Evolutionary conservation across 2,888 invertebrate genomes (phyloP), one percentile per base, ranked within the genome.

Genomic region (Patella pellucida): DNA sequence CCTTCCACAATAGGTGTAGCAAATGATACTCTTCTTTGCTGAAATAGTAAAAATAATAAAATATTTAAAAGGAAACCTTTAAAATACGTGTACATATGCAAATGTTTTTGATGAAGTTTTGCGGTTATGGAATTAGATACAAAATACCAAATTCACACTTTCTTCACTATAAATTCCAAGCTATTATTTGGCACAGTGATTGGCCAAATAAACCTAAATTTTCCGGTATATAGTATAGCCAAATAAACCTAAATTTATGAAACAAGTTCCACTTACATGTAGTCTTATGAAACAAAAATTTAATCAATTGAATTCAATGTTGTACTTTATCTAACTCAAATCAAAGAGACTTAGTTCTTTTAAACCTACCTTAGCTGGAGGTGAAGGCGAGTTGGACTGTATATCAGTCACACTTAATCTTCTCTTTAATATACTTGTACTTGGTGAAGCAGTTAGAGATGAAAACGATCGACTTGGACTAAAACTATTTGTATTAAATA

Each of bases 11-110:
- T 72, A 9, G 86, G 85, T 27, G 87, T 85, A n/a, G 88, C 87
- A 81, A 89, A 89, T n/a, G 88, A 89, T 16, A 89, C 89, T 15
- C 89, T 76, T 72, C 88, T 78, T 75, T 86, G 87, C 87, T 88
- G 83, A 56, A 82, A 82, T 11, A 41, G 7, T 50, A 77, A 69
- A 9, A 41, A 41, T 27, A 12, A 16, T 23, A 23, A 69, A n/a
- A 16, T 7, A 27, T 16, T 23, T 16, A 16, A 27, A 23, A n/a
- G 19, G 31, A 23, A 16, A 19, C 1, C 7, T 7, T 41, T 41
- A 41, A 41, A 41, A 52, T 51, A 5, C 31, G 7, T 52, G 71
- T 27, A 71, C 52, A 50, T 15, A 50, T 0, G 4, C 27, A 52
- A 52, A 14, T 15, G 19, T 68, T 69, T 19, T 16, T 52, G 4